Base-by-base conservation (phyloP, 2,797 vertebrate genomes). In the Gastrophryne carolinensis region DNA sequence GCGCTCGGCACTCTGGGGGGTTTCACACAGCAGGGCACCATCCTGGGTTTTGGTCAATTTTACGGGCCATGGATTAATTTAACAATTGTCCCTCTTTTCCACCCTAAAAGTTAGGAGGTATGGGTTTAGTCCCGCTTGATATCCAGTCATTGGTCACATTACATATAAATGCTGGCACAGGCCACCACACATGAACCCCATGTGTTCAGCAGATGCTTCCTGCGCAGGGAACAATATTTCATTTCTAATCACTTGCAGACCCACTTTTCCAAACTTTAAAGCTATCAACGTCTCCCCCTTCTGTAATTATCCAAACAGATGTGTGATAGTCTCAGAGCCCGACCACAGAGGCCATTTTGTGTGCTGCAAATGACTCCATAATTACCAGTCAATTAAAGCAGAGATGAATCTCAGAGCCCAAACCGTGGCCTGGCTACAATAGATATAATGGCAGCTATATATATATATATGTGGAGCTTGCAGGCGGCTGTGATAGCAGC, bases 141-240 rank as follows among this genome's bases (percentile, higher is more conserved):
- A n/a, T n/a, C n/a, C n/a, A n/a, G n/a, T n/a, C n/a, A n/a, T n/a
- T n/a, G n/a, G n/a, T n/a, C n/a, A n/a, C n/a, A n/a, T n/a, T n/a
- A n/a, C n/a, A n/a, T n/a, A n/a, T n/a, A n/a, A n/a, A n/a, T n/a
- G n/a, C n/a, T n/a, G n/a, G n/a, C n/a, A 17, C n/a, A 47, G 41
- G 41, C 41, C 17, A 49, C 21, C 10, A 19, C 13, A 49, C 27
- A 50, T 64, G 29, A 27, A 23, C 27, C 58, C 34, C 74, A 64
- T 71, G 37, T 77, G 74, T 41, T 32, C 6, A 71, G 37, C 74
- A 77, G 74, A 77, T 77, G 74, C 74, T 77, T 77, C 58, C 58
- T 77, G 66, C 24, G 66, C 13, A 57, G 58, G 37, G 58, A 64
- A 71, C 21, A 11, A 58, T 63, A 47, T 54, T 56, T 71, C 27